Conservation (phyloP, 2,113 vertebrate genomes). For the Stigmatopora nigra region DNA sequence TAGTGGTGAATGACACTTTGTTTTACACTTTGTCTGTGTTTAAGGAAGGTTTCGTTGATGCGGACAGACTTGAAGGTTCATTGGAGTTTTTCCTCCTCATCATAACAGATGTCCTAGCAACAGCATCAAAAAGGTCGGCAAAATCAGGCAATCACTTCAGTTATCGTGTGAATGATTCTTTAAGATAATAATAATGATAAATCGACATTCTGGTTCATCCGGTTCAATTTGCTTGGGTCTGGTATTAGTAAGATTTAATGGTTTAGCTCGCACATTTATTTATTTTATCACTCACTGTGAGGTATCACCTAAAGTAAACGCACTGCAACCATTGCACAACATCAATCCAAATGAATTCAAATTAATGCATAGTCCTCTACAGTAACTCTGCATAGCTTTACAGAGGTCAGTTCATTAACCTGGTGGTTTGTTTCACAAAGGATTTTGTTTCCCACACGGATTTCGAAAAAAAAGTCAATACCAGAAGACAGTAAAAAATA, state of each 20-base stretch:
- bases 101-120: background rate
- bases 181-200: too few species aligned
- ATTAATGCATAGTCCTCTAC: background rate
- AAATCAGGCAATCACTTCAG: background rate
- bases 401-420: constrained; percentile 2
- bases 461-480: background rate
- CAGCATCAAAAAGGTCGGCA: background rate
- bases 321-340: background rate
- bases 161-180: background rate
- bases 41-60: constrained; percentile 22
- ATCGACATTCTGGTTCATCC: too few species aligned
- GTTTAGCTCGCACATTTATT: background rate
- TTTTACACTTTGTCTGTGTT: constrained; percentile 33
- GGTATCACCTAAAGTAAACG: background rate
- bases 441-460: background rate
- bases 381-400: background rate
- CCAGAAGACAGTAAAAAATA: too few species aligned
- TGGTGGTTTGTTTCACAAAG: background rate
- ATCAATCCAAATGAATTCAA: background rate
- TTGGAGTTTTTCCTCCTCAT: background rate
- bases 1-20: constrained; percentile 39
- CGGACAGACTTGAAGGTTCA: background rate
- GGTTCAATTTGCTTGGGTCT: background rate
- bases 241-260: background rate
- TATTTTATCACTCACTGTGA: background rate